Conservation (phyloP, 2,888 invertebrate species). For the Strigamia crassipes region DNA sequence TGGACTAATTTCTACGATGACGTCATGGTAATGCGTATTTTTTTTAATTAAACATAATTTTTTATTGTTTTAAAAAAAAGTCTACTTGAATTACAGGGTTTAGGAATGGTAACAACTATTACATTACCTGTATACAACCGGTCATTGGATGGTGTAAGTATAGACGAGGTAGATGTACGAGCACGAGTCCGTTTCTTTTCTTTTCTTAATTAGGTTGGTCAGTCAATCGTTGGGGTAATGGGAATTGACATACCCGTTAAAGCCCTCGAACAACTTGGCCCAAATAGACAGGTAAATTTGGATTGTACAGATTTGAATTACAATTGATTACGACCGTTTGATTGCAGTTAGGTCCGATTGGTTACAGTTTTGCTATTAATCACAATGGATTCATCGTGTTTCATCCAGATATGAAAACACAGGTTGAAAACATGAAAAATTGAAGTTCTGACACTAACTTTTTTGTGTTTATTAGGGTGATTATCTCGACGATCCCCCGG, state of each 20-base stretch:
- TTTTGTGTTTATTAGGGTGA: conserved; percentile 51
- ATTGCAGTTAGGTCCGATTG: conserved; percentile 60
- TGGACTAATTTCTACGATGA: conserved; percentile 56
- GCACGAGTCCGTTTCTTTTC: background rate
- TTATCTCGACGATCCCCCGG: background rate
- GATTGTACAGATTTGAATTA: too few species aligned
- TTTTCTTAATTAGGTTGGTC: conserved; percentile 55
- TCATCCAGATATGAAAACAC: conserved; percentile 60
- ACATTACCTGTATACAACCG: conserved; percentile 61
- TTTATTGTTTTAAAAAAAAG: conserved; percentile 1
- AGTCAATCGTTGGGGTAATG: conserved; percentile 62
- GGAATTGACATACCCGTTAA: conserved; percentile 61
- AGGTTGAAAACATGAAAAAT: conserved; percentile 53
- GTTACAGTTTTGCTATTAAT: conserved; percentile 62
- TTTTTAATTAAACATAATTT: background rate
- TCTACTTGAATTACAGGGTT: conserved; percentile 56
- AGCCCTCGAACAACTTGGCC: conserved; percentile 57
- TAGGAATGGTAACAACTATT: conserved; percentile 61
- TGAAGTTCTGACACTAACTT: conserved; percentile 43
- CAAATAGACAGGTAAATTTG: conserved; percentile 55
- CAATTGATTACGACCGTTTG: background rate
- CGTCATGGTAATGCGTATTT: conserved; percentile 53
- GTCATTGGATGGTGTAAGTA: conserved; percentile 51
- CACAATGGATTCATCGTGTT: conserved; percentile 62
- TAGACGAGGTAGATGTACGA: background rate